These are phyloP conservation scores for Notodromas monacha DNA, from an alignment of 2,888 invertebrate genomes.

Conservation along the genomic window DNA sequence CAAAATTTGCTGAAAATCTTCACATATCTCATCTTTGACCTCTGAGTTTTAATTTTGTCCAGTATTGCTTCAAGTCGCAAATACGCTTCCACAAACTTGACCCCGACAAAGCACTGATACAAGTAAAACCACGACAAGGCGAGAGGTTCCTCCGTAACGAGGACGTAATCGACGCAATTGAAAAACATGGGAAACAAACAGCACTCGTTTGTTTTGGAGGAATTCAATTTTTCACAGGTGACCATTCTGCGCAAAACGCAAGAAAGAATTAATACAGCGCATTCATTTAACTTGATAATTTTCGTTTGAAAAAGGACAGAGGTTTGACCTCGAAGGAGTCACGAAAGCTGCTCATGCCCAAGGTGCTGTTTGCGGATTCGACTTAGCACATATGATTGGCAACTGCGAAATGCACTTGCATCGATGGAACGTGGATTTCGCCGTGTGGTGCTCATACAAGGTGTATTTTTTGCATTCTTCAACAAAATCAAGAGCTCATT, in stretches of 20 bases:
- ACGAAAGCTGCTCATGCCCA: conserved; percentile 19
- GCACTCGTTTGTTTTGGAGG: conserved; percentile 21
- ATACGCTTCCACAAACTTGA: conserved; percentile 18
- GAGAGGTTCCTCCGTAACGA: conserved; percentile 14
- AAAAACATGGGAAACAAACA: conserved; percentile 19
- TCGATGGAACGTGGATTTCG: conserved; percentile 25
- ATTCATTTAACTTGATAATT: no score
- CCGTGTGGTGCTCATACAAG: conserved; percentile 26
- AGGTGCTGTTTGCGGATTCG: conserved; percentile 24
- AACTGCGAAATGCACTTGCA: conserved; percentile 22
- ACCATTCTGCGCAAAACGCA: no score
- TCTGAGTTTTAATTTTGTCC: no score
- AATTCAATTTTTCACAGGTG: conserved; percentile 25
- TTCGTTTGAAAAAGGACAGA: no score
- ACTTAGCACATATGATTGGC: conserved; percentile 24
- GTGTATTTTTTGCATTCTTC: conserved; percentile 13
- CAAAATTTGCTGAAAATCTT: no score
- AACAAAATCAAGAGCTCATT: background rate
- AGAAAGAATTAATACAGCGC: no score
- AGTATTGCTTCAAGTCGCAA: conserved; percentile 23
- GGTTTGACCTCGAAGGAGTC: conserved; percentile 21
- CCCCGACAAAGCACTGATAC: conserved; percentile 18
- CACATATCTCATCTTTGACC: no score
- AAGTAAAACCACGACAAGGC: conserved; percentile 18
- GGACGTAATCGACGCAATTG: conserved; percentile 19